Percentiles rank a stretch among this genome's conserved stretches.
phyloP scores from a whole-genome alignment of 2,113 vertebrate genomes.

The Mus spicilegus region DNA sequence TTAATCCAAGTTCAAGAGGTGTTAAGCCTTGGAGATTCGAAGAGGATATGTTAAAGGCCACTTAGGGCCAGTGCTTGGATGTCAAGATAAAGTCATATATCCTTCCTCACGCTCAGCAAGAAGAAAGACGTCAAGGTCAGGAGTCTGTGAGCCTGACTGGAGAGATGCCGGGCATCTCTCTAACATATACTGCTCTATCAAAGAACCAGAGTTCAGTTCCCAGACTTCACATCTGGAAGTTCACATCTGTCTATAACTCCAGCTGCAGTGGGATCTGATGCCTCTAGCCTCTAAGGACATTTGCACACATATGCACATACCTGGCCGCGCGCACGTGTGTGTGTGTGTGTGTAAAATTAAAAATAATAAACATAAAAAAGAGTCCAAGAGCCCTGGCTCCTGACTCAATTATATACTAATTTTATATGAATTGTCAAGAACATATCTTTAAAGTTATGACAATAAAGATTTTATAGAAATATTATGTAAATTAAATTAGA shows the following conservation, averaged over 20 bases:
- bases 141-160: not conserved
- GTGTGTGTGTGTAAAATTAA: not conserved
- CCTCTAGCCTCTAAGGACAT: not conserved
- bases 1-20: conserved; percentile 10
- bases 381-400: not conserved
- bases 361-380: not conserved
- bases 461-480: conserved; percentile 19
- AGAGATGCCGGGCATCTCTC: not conserved
- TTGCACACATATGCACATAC: not conserved
- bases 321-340: not conserved
- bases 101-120: not conserved
- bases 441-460: conserved; percentile 2
- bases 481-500: conserved; percentile 20
- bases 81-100: not conserved
- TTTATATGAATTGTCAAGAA: not conserved
- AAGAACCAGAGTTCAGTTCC: not conserved
- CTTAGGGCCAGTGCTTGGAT: not conserved
- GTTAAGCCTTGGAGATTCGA: not conserved
- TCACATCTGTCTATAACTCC: not conserved
- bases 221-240: not conserved
- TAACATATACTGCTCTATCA: not conserved
- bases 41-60: not conserved
- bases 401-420: not conserved
- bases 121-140: not conserved
- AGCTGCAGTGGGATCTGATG: not conserved